Evolutionary conservation across 2,113 vertebrate species (phyloP).

Genomic region (Regulus satrapa): DNA sequence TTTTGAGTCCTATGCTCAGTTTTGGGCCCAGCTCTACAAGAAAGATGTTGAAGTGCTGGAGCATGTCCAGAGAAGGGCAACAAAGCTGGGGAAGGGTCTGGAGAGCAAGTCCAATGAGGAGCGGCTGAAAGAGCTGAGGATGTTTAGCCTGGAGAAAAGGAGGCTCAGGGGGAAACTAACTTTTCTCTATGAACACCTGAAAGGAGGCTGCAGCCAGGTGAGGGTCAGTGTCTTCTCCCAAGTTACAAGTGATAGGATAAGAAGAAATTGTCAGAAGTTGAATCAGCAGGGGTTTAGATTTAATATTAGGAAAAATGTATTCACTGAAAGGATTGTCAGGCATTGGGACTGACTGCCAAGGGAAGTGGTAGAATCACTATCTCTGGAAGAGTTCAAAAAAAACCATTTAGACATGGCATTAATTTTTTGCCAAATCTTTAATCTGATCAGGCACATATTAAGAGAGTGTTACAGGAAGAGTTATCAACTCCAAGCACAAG

Average conservation of each 20-base stretch:
- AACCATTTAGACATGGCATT: fast-evolving
- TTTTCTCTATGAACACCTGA: not conserved
- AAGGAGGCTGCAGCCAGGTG: too few species aligned
- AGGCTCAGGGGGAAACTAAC: not conserved
- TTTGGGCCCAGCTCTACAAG: not conserved
- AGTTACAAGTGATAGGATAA: fast-evolving
- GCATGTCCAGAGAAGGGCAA: not conserved
- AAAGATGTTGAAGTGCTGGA: not conserved
- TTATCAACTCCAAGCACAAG: not conserved
- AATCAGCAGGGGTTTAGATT: not conserved
- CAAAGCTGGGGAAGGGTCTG: not conserved
- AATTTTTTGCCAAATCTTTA: not conserved
- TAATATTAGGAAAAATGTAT: not conserved
- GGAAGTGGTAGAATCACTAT: not conserved
- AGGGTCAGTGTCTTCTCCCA: not conserved
- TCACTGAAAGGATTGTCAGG: not conserved
- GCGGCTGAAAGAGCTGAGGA: not conserved
- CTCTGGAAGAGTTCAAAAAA: not conserved
- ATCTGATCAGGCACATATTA: not conserved
- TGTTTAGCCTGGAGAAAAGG: not conserved
- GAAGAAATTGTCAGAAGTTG: not conserved
- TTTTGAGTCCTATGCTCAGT: not conserved
- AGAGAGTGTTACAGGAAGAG: not conserved
- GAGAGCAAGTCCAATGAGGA: not conserved
- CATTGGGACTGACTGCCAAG: not conserved